These are phyloP conservation scores for Lepisosteus oculatus DNA, from an alignment of 2,113 vertebrate species.

Conservation along the genomic window DNA sequence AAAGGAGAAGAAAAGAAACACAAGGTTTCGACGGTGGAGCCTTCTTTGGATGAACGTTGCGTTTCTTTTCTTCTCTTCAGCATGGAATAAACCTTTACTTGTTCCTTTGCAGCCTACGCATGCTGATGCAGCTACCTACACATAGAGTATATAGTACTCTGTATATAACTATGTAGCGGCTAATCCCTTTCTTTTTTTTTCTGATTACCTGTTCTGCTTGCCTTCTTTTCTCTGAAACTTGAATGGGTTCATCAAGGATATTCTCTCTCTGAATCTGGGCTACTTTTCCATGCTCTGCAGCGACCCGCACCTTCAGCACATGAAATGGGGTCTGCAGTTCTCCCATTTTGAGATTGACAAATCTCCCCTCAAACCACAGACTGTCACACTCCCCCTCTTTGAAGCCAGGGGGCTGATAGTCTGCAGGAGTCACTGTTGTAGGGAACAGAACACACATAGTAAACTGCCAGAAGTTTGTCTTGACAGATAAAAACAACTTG, in stretches of 20 bases:
- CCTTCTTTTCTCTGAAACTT: not conserved
- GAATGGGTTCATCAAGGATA: constrained; percentile 30
- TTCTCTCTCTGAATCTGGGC: constrained; percentile 48
- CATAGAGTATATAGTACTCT: too few relatives aligned
- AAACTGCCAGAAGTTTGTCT: not conserved
- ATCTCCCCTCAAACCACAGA: constrained; percentile 80
- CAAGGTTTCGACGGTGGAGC: too few relatives aligned
- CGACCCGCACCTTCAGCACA: constrained; percentile 76
- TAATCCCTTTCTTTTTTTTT: constrained; percentile 5
- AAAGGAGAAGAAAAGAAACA: too few relatives aligned
- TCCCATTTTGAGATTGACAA: constrained; percentile 80
- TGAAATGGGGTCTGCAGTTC: constrained; percentile 85
- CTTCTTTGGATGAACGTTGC: too few relatives aligned
- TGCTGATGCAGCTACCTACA: too few relatives aligned
- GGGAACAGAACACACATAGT: not conserved
- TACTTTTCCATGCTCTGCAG: constrained; percentile 61
- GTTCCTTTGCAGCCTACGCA: too few relatives aligned
- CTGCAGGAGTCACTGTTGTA: constrained; percentile 77
- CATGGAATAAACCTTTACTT: too few relatives aligned
- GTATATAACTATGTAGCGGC: not conserved
- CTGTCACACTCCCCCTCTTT: constrained; percentile 74
- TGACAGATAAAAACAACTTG: too few relatives aligned
- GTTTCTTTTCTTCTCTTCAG: too few relatives aligned
- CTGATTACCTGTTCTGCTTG: not conserved
- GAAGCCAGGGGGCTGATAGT: constrained; percentile 93